Conservation (phyloP, 2,797 vertebrate species). For the Melanotaenia maccullochi region DNA sequence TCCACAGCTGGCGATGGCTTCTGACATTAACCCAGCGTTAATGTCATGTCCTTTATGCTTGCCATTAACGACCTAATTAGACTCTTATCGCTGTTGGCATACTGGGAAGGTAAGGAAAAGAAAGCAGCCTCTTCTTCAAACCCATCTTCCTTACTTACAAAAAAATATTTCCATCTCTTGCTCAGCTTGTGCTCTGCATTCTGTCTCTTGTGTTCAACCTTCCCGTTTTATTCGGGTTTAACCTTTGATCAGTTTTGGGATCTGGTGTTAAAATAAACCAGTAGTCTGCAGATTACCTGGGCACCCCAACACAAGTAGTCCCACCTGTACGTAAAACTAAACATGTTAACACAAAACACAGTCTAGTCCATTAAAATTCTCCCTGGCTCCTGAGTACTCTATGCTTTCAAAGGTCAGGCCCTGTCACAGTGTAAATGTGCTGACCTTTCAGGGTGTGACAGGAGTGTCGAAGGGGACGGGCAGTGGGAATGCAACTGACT, state of each 20-base stretch:
- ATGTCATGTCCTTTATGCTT: conserved; percentile 78
- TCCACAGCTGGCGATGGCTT: conserved; percentile 68
- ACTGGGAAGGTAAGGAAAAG: conserved; percentile 27
- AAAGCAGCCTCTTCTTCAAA: conserved; percentile 19
- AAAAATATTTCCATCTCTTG: conserved; percentile 13
- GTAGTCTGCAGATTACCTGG: conserved; percentile 17
- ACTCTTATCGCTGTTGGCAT: conserved; percentile 58
- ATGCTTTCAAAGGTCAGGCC: conserved; percentile 81
- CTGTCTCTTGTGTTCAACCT: background rate
- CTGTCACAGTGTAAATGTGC: conserved; percentile 81
- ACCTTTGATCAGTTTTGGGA: conserved; percentile 43
- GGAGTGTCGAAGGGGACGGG: conserved; percentile 50
- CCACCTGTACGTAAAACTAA: conserved; percentile 17
- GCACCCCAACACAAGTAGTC: background rate
- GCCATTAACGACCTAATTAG: conserved; percentile 76
- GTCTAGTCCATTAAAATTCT: conserved; percentile 72
- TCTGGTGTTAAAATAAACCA: conserved; percentile 37
- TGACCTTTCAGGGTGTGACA: conserved; percentile 84
- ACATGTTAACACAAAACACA: conserved; percentile 54
- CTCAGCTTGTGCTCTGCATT: background rate
- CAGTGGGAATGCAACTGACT: conserved; percentile 49
- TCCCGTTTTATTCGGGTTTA: conserved; percentile 7
- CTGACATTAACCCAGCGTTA: conserved; percentile 77
- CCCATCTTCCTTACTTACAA: background rate
- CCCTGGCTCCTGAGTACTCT: conserved; percentile 41